Evolutionary conservation across 2,888 invertebrate species (phyloP), one percentile per base, ranked within the genome.

Genomic region (Miltochrista miniata): DNA sequence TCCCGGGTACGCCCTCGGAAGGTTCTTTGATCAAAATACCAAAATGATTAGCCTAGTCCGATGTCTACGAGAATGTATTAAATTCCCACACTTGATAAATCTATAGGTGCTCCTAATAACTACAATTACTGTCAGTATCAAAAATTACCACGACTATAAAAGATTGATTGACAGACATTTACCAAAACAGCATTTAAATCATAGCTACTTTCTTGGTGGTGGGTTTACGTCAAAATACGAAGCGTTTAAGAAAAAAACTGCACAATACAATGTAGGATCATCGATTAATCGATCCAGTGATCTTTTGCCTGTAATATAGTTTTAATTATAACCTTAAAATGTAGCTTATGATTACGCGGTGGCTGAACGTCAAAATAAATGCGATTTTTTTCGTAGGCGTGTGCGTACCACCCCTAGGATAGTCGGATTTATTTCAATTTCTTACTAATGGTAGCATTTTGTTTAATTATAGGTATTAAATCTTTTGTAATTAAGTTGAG

Each of bases 361-460:
- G 83, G 88, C 87, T 66, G 78, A 84, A 81, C 62, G 83, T 80
- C 83, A 85, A 85, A 87, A 86, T 88, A 85, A 64, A 70, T 74
- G 71, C 53, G 54, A 60, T 75, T 79, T 80, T 78, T 76, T 74
- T 49, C 48, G 62, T 62, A 70, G 85, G 87, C 84, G 86, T 81
- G 72, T 51, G 54, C 43, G 67, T 54, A 51, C 72, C 82, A 63
- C 81, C 84, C 76, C 56, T 68, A 56, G 45, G 56, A 46, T 56
- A 60, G 76, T 72, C 72, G 79, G 78, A 78, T 81, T 81, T 83
- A 82, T 88, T 82, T 87, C 81, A 85, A 86, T 86, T 84, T 80
- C 37, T 68, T 70, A 51, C 47, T 69, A 67, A 68, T 68, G 67
- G 67, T 69, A 73, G 76, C 72, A 62, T 76, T 78, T 68, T 51